A percentile compares a stretch with the other conserved stretches of the same genome.
phyloP scores from a whole-genome alignment of 2,113 vertebrate species.

The Carassius auratus region DNA sequence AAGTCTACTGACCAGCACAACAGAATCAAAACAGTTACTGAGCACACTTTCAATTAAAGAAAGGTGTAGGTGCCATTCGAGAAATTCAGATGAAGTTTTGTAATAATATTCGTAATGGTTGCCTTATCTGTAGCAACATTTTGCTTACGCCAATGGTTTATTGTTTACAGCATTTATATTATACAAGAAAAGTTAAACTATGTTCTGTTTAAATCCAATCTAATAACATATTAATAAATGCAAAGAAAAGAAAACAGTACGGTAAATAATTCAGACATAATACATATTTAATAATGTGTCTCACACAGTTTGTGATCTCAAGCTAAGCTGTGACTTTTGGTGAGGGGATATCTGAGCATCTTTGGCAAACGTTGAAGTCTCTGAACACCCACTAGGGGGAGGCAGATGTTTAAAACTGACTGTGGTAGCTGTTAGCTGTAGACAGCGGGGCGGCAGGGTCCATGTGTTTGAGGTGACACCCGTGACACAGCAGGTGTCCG shows the following conservation, averaged over 20 bases:
- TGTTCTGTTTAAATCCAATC: neutral
- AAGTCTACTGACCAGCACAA: neutral
- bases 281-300: neutral
- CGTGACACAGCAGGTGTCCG: constrained; percentile 89
- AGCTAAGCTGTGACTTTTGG: constrained; percentile 9
- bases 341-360: neutral
- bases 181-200: neutral
- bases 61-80: neutral
- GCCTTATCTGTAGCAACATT: neutral
- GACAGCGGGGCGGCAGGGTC: constrained; percentile 73
- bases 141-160: neutral
- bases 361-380: constrained; percentile 37
- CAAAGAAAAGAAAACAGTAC: neutral
- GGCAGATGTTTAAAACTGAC: constrained; percentile 64
- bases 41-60: neutral
- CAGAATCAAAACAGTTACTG: neutral
- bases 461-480: constrained; percentile 90
- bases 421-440: constrained; percentile 70
- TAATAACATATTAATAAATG: neutral
- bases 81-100: neutral
- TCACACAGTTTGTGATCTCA: neutral
- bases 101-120: neutral
- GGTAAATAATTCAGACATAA: neutral
- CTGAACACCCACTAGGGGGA: constrained; percentile 62
- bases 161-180: neutral